phyloP scores from a whole-genome alignment of 1,140 invertebrate species.

The Hylaeus anthracinus region DNA sequence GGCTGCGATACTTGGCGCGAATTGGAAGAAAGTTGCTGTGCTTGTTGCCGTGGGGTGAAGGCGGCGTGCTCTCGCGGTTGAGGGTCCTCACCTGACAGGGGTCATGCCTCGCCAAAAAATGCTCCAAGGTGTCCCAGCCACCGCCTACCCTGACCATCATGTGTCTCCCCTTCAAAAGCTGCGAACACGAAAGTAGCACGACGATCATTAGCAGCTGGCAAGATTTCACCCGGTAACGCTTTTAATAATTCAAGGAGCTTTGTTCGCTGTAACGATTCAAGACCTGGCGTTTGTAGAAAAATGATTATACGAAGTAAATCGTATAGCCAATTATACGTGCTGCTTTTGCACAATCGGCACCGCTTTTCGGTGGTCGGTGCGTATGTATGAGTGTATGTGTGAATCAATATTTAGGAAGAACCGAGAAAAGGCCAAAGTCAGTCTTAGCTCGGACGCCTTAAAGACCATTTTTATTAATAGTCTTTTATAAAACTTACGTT shows the following conservation, averaged over 20 bases:
- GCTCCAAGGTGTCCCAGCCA: slow-evolving; percentile 95
- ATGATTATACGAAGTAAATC: no score
- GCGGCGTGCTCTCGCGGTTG: slow-evolving; percentile 79
- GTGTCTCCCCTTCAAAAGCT: slow-evolving; percentile 92
- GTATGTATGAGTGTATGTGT: no score
- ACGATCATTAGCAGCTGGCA: slow-evolving; percentile 33
- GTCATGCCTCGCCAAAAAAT: slow-evolving; percentile 94
- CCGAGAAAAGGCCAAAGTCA: no score
- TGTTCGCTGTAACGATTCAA: background rate
- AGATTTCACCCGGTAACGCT: background rate
- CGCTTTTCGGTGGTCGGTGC: no score
- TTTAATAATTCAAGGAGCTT: slow-evolving; percentile 1
- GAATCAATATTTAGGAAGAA: no score
- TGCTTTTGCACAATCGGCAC: no score
- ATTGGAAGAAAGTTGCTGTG: slow-evolving; percentile 85
- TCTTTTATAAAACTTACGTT: no score
- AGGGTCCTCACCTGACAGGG: slow-evolving; percentile 91
- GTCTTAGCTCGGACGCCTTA: no score
- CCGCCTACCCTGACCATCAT: slow-evolving; percentile 97
- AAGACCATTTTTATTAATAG: no score
- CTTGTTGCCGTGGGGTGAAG: slow-evolving; percentile 70
- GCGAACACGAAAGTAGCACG: slow-evolving; percentile 67
- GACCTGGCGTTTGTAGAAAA: no score
- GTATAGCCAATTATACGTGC: no score
- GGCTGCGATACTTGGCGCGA: slow-evolving; percentile 87